Base-by-base conservation (phyloP, 2,113 vertebrate species). In the Panthera leo region DNA sequence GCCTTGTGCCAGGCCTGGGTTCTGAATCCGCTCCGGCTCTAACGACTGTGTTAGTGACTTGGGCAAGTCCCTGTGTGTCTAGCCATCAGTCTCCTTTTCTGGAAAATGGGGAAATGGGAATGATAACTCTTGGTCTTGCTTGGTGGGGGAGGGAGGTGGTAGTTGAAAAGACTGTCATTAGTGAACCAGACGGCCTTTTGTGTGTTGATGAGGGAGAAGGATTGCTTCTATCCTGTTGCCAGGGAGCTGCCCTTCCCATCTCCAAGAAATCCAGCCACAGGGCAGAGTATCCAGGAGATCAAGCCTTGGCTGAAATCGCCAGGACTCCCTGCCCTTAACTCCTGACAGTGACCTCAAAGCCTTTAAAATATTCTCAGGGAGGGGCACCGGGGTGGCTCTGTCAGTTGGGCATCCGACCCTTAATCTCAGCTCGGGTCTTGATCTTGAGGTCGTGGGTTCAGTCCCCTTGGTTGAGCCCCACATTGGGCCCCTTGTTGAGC, bases 331-430 rank as follows among this genome's bases (percentile, higher is more conserved):
- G 18, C 7, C 27, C 15, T 53, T 25, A 11, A 31, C 76, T 94
- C 67, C 39, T 91, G n/a, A 88, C 67, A 61, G 14, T 65, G 58
- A 85, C n/a, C 65, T 58, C 80, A 89, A 53, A 85, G 78, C 65
- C 92, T 93, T 79, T 5, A n/a, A 68, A 94, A 29, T 45, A 55
- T 70, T 91, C 85, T 82, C 55, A 83, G 45, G 85, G 51, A 94
- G 42, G 21, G 58, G 7, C 58, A 58, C 58, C 58, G 3, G 58
- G 58, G 58, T 61, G 58, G 58, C 21, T 61, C 58, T 61, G 58
- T 23, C 58, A 61, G 58, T 61, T 61, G 58, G 21, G 21, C 58
- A 61, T 61, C 19, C 7, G 51, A 3, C 58, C 23, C 21, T 55
- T 55, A 55, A 55, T 55, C 53, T 61, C 58, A 23, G 58, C 58